Percentiles rank a stretch among this genome's conserved stretches.
phyloP scores from a whole-genome alignment of 2,888 invertebrate species.

The Lingula anatina region DNA sequence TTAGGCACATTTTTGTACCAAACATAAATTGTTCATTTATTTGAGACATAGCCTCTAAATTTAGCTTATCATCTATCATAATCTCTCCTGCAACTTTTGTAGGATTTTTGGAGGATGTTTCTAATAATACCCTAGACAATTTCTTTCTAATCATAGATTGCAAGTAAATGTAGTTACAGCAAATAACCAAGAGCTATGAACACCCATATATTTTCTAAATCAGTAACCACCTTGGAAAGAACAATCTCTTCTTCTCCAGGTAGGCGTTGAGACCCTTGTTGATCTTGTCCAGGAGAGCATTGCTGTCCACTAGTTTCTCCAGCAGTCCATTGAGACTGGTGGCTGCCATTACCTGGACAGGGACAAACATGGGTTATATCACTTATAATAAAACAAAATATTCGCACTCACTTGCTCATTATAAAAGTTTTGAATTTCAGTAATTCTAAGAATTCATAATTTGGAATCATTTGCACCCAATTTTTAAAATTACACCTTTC shows the following conservation, averaged over 20 bases:
- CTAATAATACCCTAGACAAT: too few relatives aligned
- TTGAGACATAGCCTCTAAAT: too few relatives aligned
- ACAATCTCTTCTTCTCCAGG: slow-evolving; percentile 52
- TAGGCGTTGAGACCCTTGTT: slow-evolving; percentile 53
- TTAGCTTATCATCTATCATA: too few relatives aligned
- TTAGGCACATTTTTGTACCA: too few relatives aligned
- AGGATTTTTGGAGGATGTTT: too few relatives aligned
- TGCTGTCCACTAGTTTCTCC: slow-evolving; percentile 49
- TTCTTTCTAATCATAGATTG: too few relatives aligned
- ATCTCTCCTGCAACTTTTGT: too few relatives aligned
- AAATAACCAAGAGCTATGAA: background rate
- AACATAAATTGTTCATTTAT: too few relatives aligned
- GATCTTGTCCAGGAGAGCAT: slow-evolving; percentile 50
- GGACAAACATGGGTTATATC: background rate
- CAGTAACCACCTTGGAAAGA: slow-evolving; percentile 43
- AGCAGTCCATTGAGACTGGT: slow-evolving; percentile 43
- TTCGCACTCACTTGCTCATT: background rate
- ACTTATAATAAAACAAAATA: slow-evolving; percentile 1
- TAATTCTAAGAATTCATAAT: background rate
- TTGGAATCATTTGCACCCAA: background rate
- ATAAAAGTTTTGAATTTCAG: background rate
- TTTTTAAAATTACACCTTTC: too few relatives aligned
- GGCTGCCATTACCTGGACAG: slow-evolving; percentile 40
- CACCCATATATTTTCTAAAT: too few relatives aligned
- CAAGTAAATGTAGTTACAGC: too few relatives aligned